Conservation (phyloP, 2,113 vertebrate genomes). For the Pterocles burchelli region DNA sequence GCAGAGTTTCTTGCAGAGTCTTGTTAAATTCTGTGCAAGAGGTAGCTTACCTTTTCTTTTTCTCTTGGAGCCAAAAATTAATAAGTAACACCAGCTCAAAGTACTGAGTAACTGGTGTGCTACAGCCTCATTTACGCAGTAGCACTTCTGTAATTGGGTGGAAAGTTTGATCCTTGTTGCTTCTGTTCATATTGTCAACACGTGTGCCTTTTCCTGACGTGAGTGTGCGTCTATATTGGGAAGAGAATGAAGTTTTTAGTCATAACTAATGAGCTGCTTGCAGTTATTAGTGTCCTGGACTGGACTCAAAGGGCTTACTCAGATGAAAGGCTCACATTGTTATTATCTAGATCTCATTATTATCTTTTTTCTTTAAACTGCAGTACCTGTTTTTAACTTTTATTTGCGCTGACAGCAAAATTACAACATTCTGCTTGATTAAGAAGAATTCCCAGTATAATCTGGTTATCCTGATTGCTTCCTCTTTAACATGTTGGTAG, state of each 20-base stretch:
- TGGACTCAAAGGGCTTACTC: background rate
- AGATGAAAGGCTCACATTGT: background rate
- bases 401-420: background rate
- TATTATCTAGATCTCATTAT: background rate
- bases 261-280: background rate
- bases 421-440: background rate
- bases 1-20: background rate
- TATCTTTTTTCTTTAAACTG: background rate
- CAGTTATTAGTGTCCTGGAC: slow-evolving; percentile 6
- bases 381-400: background rate
- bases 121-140: background rate
- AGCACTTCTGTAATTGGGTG: background rate
- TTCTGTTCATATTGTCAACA: slow-evolving; percentile 3
- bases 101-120: fast-evolving
- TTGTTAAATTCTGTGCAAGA: background rate
- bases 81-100: background rate
- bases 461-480: background rate
- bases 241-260: slow-evolving; percentile 3
- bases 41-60: background rate
- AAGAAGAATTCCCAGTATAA: background rate
- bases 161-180: background rate
- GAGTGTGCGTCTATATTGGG: background rate
- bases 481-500: background rate
- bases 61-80: background rate
- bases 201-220: background rate